Percentiles rank a stretch among this genome's conserved stretches.
Evolutionary conservation across 2,113 vertebrate species (phyloP).

Genomic region (Triplophysa tibetana): DNA sequence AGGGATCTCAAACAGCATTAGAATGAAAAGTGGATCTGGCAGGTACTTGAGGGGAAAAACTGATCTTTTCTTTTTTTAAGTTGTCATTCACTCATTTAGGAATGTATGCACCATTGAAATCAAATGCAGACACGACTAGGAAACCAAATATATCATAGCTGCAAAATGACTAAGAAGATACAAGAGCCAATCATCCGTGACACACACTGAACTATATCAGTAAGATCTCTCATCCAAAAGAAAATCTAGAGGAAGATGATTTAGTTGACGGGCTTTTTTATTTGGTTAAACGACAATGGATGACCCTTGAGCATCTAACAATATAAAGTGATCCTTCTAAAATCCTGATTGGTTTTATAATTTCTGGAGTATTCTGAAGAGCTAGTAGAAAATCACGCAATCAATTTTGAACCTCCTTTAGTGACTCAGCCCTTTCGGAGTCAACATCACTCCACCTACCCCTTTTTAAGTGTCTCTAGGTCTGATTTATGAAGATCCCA

Average conservation of each 20-base stretch:
- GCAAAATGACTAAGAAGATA: slow-evolving; percentile 22
- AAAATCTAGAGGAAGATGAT: background rate
- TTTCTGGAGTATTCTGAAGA: slow-evolving; percentile 3
- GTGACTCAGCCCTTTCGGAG: slow-evolving; percentile 1
- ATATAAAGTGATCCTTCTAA: background rate
- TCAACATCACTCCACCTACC: slow-evolving; percentile 10
- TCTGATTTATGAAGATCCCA: background rate
- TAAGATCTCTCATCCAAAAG: slow-evolving; percentile 24
- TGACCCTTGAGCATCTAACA: slow-evolving; percentile 19
- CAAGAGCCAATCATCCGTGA: background rate
- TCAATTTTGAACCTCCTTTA: background rate
- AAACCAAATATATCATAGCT: slow-evolving; percentile 18
- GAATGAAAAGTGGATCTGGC: slow-evolving; percentile 41
- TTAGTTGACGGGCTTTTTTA: background rate
- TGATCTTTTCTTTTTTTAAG: background rate
- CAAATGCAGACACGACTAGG: slow-evolving; percentile 28
- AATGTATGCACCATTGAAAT: slow-evolving; percentile 30
- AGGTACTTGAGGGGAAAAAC: slow-evolving; percentile 1
- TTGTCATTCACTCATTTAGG: slow-evolving; percentile 30
- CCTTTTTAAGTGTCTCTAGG: slow-evolving; percentile 12
- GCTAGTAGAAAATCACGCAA: slow-evolving; percentile 4
- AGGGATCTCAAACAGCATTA: slow-evolving; percentile 19
- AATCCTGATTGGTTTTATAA: background rate
- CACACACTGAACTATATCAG: slow-evolving; percentile 30
- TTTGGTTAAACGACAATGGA: slow-evolving; percentile 19